Conservation (phyloP, 2,888 invertebrate genomes). For the Leucophenga maculata region DNA sequence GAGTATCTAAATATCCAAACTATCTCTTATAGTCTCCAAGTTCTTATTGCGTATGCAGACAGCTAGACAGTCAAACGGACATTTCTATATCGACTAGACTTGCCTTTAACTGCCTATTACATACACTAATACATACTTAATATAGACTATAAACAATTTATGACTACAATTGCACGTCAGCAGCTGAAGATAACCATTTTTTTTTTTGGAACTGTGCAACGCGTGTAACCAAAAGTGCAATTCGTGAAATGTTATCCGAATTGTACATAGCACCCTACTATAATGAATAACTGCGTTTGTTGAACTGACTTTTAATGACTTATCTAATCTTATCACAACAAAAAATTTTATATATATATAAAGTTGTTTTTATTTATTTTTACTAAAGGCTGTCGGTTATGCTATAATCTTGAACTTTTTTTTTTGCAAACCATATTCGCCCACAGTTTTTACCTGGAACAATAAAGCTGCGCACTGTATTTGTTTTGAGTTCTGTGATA, state of each 20-base stretch:
- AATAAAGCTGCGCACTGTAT: too few relatives aligned
- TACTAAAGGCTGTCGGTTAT: not conserved
- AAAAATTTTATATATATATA: too few relatives aligned
- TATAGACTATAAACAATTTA: not conserved
- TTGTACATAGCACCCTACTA: too few relatives aligned
- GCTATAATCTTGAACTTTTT: not conserved
- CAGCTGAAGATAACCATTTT: not conserved
- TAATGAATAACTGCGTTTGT: too few relatives aligned
- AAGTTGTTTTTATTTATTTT: slow-evolving; percentile 17
- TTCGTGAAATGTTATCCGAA: not conserved
- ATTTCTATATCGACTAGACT: too few relatives aligned
- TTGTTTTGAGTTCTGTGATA: not conserved
- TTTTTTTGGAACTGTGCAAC: too few relatives aligned
- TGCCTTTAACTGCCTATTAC: too few relatives aligned
- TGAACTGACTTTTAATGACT: not conserved
- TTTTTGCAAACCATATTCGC: not conserved
- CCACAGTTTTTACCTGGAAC: not conserved
- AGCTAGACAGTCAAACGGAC: too few relatives aligned
- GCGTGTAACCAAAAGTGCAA: not conserved
- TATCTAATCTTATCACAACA: slow-evolving; percentile 22
- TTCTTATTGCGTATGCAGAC: too few relatives aligned
- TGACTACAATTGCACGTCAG: slow-evolving; percentile 11
- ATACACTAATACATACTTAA: too few relatives aligned
- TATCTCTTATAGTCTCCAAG: too few relatives aligned
- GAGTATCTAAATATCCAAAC: too few relatives aligned